Conservation (phyloP, 2,797 vertebrate species). For the Pseudochirops cupreus region DNA sequence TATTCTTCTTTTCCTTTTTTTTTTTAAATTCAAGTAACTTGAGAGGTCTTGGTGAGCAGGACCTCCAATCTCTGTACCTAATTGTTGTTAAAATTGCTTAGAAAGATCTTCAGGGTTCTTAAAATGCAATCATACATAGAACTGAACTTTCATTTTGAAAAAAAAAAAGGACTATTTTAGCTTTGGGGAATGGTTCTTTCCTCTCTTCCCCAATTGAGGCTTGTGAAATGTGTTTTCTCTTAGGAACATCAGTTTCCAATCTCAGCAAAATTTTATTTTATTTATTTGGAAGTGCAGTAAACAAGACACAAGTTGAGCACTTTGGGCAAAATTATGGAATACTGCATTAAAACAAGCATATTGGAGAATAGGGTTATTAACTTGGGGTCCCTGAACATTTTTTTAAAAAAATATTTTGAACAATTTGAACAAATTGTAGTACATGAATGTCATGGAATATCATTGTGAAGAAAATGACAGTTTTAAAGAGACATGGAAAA, state of each 20-base stretch:
- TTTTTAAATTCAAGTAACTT: slow-evolving; percentile 60
- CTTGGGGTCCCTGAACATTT: not conserved
- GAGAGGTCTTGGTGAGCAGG: slow-evolving; percentile 78
- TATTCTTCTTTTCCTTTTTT: not conserved
- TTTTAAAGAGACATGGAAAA: not conserved
- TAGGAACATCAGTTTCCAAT: slow-evolving; percentile 77
- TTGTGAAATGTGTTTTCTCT: slow-evolving; percentile 63
- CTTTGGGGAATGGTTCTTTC: slow-evolving; percentile 61
- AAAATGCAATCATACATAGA: slow-evolving; percentile 81
- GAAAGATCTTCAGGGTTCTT: slow-evolving; percentile 80
- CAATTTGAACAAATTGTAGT: not conserved
- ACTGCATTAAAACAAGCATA: slow-evolving; percentile 8
- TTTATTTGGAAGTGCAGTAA: slow-evolving; percentile 65
- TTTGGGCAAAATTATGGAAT: slow-evolving; percentile 67
- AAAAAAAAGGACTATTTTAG: slow-evolving; percentile 72
- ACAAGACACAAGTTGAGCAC: slow-evolving; percentile 69
- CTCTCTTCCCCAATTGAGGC: slow-evolving; percentile 29
- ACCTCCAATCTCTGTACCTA: slow-evolving; percentile 83
- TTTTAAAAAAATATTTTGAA: slow-evolving; percentile 45
- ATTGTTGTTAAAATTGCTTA: slow-evolving; percentile 82
- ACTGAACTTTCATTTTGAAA: slow-evolving; percentile 81
- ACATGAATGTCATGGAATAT: not conserved
- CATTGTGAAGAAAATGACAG: not conserved
- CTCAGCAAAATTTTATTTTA: slow-evolving; percentile 55
- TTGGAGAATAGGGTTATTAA: not conserved